A percentile compares a stretch with the other conserved stretches of the same genome.
These are phyloP conservation scores for Actinernus sp. DNA, from an alignment of 92 coral and sea anemone species.

Conservation along the genomic window DNA sequence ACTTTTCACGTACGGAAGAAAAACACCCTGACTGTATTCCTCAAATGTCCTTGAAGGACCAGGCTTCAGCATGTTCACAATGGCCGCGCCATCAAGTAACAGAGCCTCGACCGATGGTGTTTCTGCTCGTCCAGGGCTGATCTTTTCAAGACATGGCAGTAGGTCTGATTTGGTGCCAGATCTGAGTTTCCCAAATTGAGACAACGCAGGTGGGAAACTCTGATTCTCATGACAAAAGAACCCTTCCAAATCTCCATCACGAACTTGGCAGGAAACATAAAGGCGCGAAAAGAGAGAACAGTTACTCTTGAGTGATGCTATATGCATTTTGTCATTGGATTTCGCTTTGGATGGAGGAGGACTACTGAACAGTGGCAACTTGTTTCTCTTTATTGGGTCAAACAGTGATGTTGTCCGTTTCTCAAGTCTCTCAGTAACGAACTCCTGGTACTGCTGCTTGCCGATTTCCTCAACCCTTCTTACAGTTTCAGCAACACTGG, in stretches of 20 bases:
- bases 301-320: constrained; percentile 68
- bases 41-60: constrained; percentile 67
- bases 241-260: constrained; percentile 65
- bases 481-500: constrained; percentile 40
- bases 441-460: constrained; percentile 35
- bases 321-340: constrained; percentile 42
- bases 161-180: constrained; percentile 66
- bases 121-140: constrained; percentile 52
- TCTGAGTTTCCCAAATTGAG: constrained; percentile 53
- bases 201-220: constrained; percentile 59
- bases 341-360: constrained; percentile 19
- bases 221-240: constrained; percentile 72
- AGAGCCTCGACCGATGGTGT: constrained; percentile 51
- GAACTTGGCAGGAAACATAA: constrained; percentile 65
- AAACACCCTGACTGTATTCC: constrained; percentile 56
- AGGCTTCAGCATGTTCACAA: constrained; percentile 77
- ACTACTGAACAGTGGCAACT: constrained; percentile 60
- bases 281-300: constrained; percentile 67
- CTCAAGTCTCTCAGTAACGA: constrained; percentile 51
- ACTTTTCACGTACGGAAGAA: constrained; percentile 45
- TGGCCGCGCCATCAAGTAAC: constrained; percentile 67
- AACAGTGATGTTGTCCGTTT: constrained; percentile 28
- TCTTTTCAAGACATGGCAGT: constrained; percentile 43
- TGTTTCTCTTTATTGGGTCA: constrained; percentile 60
- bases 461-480: constrained; percentile 39